Evolutionary conservation across 1,140 invertebrate species (phyloP), one percentile per base, ranked within the genome.

Genomic region (Battus philenor): DNA sequence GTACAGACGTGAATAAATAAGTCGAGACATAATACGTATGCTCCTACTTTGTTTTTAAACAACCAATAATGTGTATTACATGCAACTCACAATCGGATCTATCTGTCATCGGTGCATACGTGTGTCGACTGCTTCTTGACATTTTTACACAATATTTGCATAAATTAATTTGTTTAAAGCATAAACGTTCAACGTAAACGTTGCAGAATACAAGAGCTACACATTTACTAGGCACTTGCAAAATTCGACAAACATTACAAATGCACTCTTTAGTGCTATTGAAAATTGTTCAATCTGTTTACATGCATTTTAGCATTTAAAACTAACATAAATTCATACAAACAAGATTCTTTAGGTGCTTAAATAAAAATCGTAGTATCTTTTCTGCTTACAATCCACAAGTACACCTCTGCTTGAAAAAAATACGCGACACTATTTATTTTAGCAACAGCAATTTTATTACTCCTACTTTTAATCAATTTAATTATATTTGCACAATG

Each of bases 121-220:
- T 16, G 31, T 44, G 39, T 20, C 18, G 22, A 45, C 49, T 45
- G 26, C 44, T 36, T 34, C 10, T 26, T 36, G 22, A 36, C 36
- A 33, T 34, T 44, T 38, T 67, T 67, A 31, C 56, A 36, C 48
- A 68, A 72, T 68, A 54, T 72, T 67, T 68, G 47, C 51, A 59
- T 64, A 68, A 52, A 69, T 65, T 63, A 63, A 62, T 68, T 66
- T 61, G 53, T 63, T 63, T 55, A 57, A 58, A 54, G 50, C 53
- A 51, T 68, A 52, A 49, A 27, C 41, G 48, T 22, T 36, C 36
- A 47, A 27, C 38, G 38, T 51, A 44, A n/a, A n/a, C n/a, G n/a
- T n/a, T n/a, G n/a, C n/a, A n/a, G n/a, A n/a, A 44, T 13, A 47
- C 45, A 56, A 56, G 6, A 22, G 15, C 12, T 34, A 4, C n/a